These are phyloP conservation scores for Erethizon dorsatum DNA, from an alignment of 2,797 vertebrate species.

Conservation along the genomic window DNA sequence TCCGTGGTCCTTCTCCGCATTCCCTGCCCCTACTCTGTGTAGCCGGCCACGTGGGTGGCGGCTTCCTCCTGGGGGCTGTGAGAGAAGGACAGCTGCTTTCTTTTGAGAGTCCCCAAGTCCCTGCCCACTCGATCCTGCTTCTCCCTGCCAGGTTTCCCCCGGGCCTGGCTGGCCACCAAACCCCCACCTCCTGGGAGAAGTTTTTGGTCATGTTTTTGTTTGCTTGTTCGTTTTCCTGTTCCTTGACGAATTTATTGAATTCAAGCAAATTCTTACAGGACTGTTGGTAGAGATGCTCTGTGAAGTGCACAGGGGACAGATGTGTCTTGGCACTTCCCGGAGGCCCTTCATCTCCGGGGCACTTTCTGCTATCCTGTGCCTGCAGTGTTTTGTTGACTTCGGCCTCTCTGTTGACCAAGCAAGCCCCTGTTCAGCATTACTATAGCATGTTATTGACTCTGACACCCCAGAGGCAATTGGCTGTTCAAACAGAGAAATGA, in stretches of 20 bases:
- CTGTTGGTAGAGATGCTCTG: not conserved
- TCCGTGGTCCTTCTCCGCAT: rapidly evolving
- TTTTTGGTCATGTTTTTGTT: not conserved
- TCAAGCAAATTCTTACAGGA: not conserved
- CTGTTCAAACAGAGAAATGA: conserved; percentile 1
- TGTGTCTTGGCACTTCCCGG: rapidly evolving
- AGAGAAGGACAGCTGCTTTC: not conserved
- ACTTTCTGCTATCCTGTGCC: rapidly evolving
- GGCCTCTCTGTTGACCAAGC: not conserved
- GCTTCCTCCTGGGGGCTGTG: too few relatives aligned
- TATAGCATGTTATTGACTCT: not conserved
- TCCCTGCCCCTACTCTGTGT: too few relatives aligned
- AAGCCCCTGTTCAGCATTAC: not conserved
- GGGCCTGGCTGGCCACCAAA: not conserved
- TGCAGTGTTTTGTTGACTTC: not conserved
- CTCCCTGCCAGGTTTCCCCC: not conserved
- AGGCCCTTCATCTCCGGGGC: rapidly evolving
- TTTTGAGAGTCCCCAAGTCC: not conserved
- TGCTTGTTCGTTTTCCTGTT: not conserved
- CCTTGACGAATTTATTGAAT: not conserved
- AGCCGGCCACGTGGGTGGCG: too few relatives aligned
- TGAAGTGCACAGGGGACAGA: not conserved
- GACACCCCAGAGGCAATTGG: not conserved
- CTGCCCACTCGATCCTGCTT: not conserved
- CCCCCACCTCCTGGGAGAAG: not conserved